Base-by-base conservation (phyloP, 2,888 invertebrate species). In the Spilarctia lutea region DNA sequence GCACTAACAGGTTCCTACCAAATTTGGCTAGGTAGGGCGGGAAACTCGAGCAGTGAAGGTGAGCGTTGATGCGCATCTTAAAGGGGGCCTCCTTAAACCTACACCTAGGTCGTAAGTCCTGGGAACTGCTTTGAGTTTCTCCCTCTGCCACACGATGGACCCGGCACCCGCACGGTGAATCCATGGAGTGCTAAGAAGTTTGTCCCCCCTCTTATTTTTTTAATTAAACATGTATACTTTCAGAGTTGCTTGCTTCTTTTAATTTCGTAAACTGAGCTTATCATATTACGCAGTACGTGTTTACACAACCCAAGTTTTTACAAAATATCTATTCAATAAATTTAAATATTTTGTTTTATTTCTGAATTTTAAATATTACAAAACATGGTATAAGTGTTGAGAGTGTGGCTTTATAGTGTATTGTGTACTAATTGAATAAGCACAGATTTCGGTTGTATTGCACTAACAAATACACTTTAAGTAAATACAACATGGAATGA, bases 401-500 rank as follows among this genome's bases (percentile, higher is more conserved):
- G 30, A 24, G 65, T 39, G 65, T 65, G 48, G 30, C 27, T 70
- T 70, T 73, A 63, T 75, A 73, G 45, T 69, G 45, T 68, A 70
- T 66, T 42, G 45, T 70, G 39, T 30, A 68, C 56, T 56, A 42
- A 72, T 56, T 48, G 2, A n/a, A 39, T 35, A 66, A n/a, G 35
- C n/a, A 72, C 39, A 7, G 65, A 42, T 33, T 68, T 68, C 48
- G 48, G 56, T 72, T 75, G 68, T 71, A 81, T 74, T 76, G 77
- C 71, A 82, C 74, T 78, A 79, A 79, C 79, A 72, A 72, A 76
- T 75, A 78, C 80, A 81, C 79, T 75, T 81, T 75, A 77, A 79
- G 77, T 85, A 85, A 88, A 87, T 87, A 88, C 86, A 85, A 85
- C 82, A 85, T 92, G 92, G 92, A 92, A 92, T 92, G 91, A 85